Evolutionary conservation across 2,113 vertebrate genomes (phyloP).

Genomic region (Danionella cerebrum): DNA sequence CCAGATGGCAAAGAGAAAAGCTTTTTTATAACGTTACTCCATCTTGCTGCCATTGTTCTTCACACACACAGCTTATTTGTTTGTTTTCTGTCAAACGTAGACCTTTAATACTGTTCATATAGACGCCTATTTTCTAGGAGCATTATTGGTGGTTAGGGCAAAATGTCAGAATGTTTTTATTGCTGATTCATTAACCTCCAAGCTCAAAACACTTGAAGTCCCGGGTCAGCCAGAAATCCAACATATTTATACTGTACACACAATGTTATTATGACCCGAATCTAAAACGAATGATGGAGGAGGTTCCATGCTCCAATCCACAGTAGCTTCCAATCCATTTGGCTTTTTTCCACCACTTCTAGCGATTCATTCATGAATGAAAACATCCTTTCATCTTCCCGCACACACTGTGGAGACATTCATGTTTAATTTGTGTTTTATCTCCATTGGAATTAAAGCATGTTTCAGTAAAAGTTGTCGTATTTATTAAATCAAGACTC

Average conservation of each 20-base stretch:
- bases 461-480: neutral
- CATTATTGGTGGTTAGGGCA: too few relatives aligned
- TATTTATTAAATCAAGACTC: slow-evolving; percentile 12
- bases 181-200: neutral
- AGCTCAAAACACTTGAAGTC: neutral
- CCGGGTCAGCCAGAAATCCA: neutral
- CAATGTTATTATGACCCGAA: neutral
- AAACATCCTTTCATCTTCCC: slow-evolving; percentile 8
- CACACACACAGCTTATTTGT: too few relatives aligned
- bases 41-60: too few relatives aligned
- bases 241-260: neutral
- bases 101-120: too few relatives aligned
- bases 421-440: neutral
- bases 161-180: too few relatives aligned
- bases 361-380: neutral
- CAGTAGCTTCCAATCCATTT: neutral
- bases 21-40: too few relatives aligned
- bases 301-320: neutral
- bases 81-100: too few relatives aligned
- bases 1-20: too few relatives aligned
- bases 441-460: neutral
- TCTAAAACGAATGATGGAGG: neutral
- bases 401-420: neutral
- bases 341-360: neutral
- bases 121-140: too few relatives aligned